Evolutionary conservation across 2,113 vertebrate genomes (phyloP).

Genomic region (Sapajus apella): DNA sequence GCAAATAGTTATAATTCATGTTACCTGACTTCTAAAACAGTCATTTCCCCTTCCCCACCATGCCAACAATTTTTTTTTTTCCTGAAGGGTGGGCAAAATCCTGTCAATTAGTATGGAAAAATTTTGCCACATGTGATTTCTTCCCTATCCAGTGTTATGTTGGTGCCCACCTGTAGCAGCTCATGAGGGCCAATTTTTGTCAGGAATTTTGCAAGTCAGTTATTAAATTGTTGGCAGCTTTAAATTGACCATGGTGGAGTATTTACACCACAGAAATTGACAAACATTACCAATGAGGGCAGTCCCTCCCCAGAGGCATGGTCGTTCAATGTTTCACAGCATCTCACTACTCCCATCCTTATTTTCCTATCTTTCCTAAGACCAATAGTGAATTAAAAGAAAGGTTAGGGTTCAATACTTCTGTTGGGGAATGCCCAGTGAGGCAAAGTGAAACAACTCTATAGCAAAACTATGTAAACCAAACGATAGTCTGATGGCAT

Average conservation of each 20-base stretch:
- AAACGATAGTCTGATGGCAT: background rate
- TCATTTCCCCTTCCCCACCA: too few species aligned
- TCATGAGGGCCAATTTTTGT: background rate
- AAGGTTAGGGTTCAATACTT: background rate
- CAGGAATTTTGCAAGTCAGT: constrained; percentile 33
- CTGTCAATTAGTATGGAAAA: background rate
- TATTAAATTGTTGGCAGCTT: constrained; percentile 1
- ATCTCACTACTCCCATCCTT: background rate
- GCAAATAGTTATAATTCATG: background rate
- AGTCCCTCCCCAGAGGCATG: background rate
- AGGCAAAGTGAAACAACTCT: background rate
- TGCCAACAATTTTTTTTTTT: background rate
- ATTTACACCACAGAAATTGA: constrained; percentile 42
- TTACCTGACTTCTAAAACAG: background rate
- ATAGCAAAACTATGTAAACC: background rate
- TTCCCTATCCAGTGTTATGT: background rate
- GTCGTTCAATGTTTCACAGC: background rate
- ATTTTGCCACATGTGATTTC: constrained; percentile 6
- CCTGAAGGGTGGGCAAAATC: background rate
- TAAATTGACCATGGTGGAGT: background rate
- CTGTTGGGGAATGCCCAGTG: background rate
- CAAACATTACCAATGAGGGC: background rate
- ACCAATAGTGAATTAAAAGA: background rate
- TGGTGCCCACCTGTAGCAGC: background rate
- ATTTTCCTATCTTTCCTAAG: background rate